Base-by-base conservation (phyloP, 2,888 invertebrate species). In the Diloba caeruleocephala region DNA sequence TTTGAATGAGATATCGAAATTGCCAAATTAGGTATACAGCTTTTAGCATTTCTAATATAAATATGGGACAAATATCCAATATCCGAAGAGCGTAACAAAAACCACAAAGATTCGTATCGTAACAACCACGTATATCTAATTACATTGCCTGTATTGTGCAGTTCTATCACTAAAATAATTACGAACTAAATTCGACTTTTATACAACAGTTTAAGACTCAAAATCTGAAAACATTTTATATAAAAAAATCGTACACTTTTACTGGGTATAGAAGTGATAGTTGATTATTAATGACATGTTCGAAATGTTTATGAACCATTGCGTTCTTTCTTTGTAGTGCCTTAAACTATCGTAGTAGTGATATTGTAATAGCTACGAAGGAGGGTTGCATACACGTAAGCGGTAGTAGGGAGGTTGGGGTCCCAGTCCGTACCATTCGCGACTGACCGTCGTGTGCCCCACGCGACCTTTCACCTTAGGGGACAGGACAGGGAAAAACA, bases 391-490 rank as follows among this genome's bases (percentile, higher is more conserved):
- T 3, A 12, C 29, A 33, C 68, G 46, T 38, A 6, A 36, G 10
- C 9, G 23, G 29, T 73, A 67, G 48, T 64, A 60, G 57, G 71
- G 50, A 45, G 58, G 65, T 58, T 67, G 66, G 74, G 82, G 90
- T 88, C 81, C 89, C 86, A 85, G 74, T 78, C 82, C 66, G 92
- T 92, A 87, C 91, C 91, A 90, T 85, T 87, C 89, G 81, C 86
- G 83, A 81, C 82, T 92, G 91, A 90, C 92, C 91, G 90, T 81
- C 87, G 85, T 84, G 84, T 86, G 87, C 90, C 88, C 88, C 83
- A 79, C 74, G 80, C 85, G 88, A 90, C 90, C 90, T 92, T 91
- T 91, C 87, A 91, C 89, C 90, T 89, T 82, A 86, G 89, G 90
- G 89, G 85, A 83, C 71, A 46, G 74, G 64, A 84, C 76, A 81